A percentile compares a stretch with the other conserved stretches of the same genome.
These are phyloP conservation scores for Lordiphosa fenestrarum DNA, from an alignment of 2,888 invertebrate genomes.

Conservation along the genomic window DNA sequence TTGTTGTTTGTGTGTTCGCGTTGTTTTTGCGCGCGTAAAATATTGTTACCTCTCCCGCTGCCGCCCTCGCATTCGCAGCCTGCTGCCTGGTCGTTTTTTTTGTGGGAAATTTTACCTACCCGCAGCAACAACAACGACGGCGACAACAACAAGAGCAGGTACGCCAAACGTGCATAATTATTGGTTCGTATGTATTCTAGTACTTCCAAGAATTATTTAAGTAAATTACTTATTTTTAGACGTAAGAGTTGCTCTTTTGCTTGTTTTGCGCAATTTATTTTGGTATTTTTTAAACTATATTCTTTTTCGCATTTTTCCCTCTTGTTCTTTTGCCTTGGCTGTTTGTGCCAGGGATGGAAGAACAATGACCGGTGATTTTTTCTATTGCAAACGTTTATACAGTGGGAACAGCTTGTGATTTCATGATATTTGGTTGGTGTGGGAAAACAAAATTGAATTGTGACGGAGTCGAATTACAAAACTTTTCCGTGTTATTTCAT, in stretches of 20 bases:
- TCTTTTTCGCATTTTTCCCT: slow-evolving; percentile 15
- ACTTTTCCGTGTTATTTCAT: no score
- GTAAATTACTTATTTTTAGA: slow-evolving; percentile 62
- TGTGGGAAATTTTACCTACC: slow-evolving; percentile 36
- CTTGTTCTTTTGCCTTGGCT: slow-evolving; percentile 26
- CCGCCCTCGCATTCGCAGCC: slow-evolving; percentile 4
- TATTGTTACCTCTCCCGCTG: slow-evolving; percentile 31
- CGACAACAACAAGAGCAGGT: slow-evolving; percentile 46
- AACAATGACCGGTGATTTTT: slow-evolving; percentile 36
- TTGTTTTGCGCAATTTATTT: slow-evolving; percentile 59
- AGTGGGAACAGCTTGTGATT: no score
- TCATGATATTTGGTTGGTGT: no score
- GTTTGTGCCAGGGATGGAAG: slow-evolving; percentile 43
- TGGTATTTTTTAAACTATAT: slow-evolving; percentile 64
- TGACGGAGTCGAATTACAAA: no score
- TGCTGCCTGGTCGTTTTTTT: slow-evolving; percentile 1
- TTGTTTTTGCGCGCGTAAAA: slow-evolving; percentile 67
- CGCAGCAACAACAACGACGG: slow-evolving; percentile 27
- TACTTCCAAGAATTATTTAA: slow-evolving; percentile 34
- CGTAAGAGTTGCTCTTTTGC: slow-evolving; percentile 30
- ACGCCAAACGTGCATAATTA: slow-evolving; percentile 57
- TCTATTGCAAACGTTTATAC: background rate
- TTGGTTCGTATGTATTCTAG: slow-evolving; percentile 21
- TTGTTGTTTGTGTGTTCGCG: slow-evolving; percentile 46
- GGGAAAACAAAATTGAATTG: no score